phyloP scores from a whole-genome alignment of 2,113 vertebrate genomes.

The Bombycilla garrulus region DNA sequence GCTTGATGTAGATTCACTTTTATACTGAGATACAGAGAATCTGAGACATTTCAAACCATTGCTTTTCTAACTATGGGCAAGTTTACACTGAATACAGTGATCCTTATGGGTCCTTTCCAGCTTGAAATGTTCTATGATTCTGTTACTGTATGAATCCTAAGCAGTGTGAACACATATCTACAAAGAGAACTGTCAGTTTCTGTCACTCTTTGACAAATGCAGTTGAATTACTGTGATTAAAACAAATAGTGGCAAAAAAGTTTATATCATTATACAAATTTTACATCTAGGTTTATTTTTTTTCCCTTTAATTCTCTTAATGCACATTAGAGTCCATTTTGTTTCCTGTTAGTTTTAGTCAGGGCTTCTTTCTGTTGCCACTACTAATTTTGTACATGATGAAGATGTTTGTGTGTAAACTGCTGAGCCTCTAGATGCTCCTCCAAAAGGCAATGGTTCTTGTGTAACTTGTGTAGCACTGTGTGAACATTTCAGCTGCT shows the following conservation, averaged over 20 bases:
- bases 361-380: neutral
- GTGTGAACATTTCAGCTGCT: neutral
- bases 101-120: neutral
- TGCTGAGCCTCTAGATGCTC: neutral
- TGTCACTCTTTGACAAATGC: neutral
- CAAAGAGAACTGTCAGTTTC: neutral
- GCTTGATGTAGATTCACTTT: neutral
- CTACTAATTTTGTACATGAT: neutral
- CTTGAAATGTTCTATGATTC: neutral
- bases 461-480: neutral
- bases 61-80: neutral
- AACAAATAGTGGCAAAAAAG: neutral
- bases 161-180: neutral
- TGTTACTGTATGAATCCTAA: neutral
- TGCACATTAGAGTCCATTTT: accelerated
- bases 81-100: neutral
- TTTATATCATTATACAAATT: neutral
- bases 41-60: neutral
- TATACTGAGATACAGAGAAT: neutral
- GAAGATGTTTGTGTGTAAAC: neutral
- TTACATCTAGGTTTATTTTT: neutral
- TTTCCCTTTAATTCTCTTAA: neutral
- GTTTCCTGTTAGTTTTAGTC: neutral
- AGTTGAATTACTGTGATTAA: neutral
- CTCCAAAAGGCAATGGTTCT: neutral